Conservation (phyloP, 2,113 vertebrate species). For the Otus sunia region DNA sequence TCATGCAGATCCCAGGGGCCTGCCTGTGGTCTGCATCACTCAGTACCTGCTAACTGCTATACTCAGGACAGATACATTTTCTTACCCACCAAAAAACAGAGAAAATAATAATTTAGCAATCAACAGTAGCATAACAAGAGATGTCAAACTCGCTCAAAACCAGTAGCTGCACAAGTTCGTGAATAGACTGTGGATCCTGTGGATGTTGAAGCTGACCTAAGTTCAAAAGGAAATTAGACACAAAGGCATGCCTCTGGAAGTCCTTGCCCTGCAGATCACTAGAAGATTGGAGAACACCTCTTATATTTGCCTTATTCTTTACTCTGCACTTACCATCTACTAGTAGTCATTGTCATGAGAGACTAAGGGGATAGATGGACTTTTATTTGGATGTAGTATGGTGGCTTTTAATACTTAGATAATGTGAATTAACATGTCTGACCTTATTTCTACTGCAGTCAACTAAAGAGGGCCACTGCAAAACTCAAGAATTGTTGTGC, state of each 20-base stretch:
- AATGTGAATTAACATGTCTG: not conserved
- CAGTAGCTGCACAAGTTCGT: not conserved
- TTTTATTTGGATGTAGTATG: not conserved
- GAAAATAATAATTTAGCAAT: not conserved
- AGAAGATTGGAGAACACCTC: not conserved
- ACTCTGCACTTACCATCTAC: not conserved
- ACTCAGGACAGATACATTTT: not conserved
- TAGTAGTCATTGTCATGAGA: not conserved
- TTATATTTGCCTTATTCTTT: not conserved
- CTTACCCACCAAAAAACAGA: accelerated
- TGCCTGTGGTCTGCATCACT: not conserved
- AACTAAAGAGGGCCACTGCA: not conserved
- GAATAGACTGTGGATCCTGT: not conserved
- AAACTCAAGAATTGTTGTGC: not conserved
- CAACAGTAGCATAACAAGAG: not conserved
- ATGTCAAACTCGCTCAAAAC: not conserved
- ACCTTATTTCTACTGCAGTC: not conserved
- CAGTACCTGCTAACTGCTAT: not conserved
- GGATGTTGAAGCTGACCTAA: not conserved
- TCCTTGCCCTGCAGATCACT: not conserved
- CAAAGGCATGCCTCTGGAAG: not conserved
- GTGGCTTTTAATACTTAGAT: not conserved
- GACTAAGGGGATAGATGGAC: not conserved
- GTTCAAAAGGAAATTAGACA: not conserved
- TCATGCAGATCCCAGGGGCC: not conserved